phyloP scores from a whole-genome alignment of 2,797 vertebrate species.

The Nannoperca obscura region DNA sequence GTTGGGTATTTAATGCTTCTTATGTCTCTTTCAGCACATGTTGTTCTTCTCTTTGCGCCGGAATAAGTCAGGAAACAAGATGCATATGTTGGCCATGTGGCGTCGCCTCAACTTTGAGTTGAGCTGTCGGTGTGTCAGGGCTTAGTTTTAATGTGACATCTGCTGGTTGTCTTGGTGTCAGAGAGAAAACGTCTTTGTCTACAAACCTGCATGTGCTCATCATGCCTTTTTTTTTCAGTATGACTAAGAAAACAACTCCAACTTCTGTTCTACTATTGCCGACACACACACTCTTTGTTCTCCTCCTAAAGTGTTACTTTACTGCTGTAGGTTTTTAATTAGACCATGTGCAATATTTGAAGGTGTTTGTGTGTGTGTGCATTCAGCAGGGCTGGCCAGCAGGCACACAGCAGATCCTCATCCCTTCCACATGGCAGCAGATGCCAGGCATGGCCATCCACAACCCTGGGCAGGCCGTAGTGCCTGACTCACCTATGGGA shows the following conservation, averaged over 20 bases:
- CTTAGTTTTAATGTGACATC: background rate
- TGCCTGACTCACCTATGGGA: slow-evolving; percentile 86
- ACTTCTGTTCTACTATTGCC: background rate
- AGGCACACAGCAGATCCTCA: slow-evolving; percentile 96
- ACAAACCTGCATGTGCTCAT: slow-evolving; percentile 51
- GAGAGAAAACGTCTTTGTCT: slow-evolving; percentile 30
- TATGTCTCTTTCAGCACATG: slow-evolving; percentile 17
- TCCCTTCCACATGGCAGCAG: slow-evolving; percentile 98
- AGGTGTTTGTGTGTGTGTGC: slow-evolving; percentile 22
- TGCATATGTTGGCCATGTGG: background rate
- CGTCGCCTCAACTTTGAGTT: background rate
- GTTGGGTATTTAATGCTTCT: slow-evolving; percentile 8
- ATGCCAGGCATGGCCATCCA: slow-evolving; percentile 95
- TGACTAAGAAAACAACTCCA: background rate
- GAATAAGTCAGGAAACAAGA: slow-evolving; percentile 16
- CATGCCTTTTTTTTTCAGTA: slow-evolving; percentile 19
- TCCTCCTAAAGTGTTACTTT: slow-evolving; percentile 2
- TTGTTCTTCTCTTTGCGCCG: slow-evolving; percentile 42
- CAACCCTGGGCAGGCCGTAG: slow-evolving; percentile 92
- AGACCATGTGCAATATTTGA: background rate
- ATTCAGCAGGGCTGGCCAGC: slow-evolving; percentile 97
- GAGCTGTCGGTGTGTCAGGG: background rate
- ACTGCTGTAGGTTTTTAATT: background rate
- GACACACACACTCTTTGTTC: background rate
- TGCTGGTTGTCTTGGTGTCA: slow-evolving; percentile 15